Evolutionary conservation across 2,888 invertebrate genomes (phyloP).

Genomic region (Gymnosoma rotundatum): DNA sequence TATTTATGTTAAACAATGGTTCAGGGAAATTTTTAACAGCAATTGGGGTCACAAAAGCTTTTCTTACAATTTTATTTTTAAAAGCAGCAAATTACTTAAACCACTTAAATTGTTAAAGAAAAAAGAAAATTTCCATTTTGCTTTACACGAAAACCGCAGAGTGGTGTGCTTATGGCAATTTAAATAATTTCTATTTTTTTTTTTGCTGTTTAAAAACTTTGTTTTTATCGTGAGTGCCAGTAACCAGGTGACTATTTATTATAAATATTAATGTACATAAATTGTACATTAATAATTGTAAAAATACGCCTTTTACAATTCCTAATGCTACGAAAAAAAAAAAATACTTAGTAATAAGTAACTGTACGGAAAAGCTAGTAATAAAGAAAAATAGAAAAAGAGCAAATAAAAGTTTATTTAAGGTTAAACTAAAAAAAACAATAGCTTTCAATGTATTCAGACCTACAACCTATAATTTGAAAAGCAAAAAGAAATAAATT

Average conservation of each 20-base stretch:
- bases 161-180: slow-evolving; percentile 19
- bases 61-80: slow-evolving; percentile 40
- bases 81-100: slow-evolving; percentile 55
- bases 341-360: slow-evolving; percentile 10
- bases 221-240: slow-evolving; percentile 12
- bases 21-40: slow-evolving; percentile 65
- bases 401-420: not conserved
- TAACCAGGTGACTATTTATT: slow-evolving; percentile 20
- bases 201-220: not conserved
- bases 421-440: slow-evolving; percentile 28
- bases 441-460: not conserved
- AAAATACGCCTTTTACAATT: slow-evolving; percentile 35
- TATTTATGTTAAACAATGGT: slow-evolving; percentile 32
- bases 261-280: no score
- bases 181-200: slow-evolving; percentile 10
- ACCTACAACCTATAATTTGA: no score
- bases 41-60: slow-evolving; percentile 67
- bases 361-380: slow-evolving; percentile 23
- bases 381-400: slow-evolving; percentile 11
- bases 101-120: slow-evolving; percentile 57
- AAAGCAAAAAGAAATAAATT: not conserved
- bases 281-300: no score
- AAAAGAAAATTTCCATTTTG: slow-evolving; percentile 47
- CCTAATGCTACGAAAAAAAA: not conserved
- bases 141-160: slow-evolving; percentile 36